Evolutionary conservation across 2,797 vertebrate species (phyloP).

Genomic region (Sebastes cheni): DNA sequence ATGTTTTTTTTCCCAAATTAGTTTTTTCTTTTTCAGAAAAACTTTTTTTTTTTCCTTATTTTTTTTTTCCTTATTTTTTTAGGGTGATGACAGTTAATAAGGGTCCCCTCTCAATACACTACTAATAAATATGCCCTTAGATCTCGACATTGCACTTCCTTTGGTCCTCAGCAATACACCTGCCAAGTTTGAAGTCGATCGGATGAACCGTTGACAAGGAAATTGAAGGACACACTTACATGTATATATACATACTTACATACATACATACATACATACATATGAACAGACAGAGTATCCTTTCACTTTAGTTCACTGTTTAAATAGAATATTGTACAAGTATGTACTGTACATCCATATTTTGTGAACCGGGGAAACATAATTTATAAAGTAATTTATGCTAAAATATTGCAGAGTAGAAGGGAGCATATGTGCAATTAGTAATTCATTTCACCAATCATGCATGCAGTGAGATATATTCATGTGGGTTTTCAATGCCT

Average conservation of each 20-base stretch:
- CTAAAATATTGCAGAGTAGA: neutral
- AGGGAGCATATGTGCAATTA: neutral
- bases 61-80: too few species aligned
- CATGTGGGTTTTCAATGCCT: neutral
- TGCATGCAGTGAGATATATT: neutral
- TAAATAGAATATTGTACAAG: neutral
- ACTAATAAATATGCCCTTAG: too few species aligned
- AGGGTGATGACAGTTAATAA: too few species aligned
- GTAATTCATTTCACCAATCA: neutral
- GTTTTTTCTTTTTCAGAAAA: too few species aligned
- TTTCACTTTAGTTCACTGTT: neutral
- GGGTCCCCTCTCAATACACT: too few species aligned
- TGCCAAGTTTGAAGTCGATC: neutral
- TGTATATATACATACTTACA: too few species aligned
- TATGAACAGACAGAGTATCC: neutral
- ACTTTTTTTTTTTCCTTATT: too few species aligned
- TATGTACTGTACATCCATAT: neutral
- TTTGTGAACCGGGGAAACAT: neutral
- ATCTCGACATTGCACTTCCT: too few species aligned
- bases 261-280: too few species aligned
- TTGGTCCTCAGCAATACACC: neutral
- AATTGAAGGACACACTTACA: neutral
- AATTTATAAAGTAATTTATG: neutral
- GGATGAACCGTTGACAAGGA: neutral
- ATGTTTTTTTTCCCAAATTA: too few species aligned